These are phyloP conservation scores for Acanthochromis polyacanthus DNA, from an alignment of 2,113 vertebrate genomes.

Conservation along the genomic window DNA sequence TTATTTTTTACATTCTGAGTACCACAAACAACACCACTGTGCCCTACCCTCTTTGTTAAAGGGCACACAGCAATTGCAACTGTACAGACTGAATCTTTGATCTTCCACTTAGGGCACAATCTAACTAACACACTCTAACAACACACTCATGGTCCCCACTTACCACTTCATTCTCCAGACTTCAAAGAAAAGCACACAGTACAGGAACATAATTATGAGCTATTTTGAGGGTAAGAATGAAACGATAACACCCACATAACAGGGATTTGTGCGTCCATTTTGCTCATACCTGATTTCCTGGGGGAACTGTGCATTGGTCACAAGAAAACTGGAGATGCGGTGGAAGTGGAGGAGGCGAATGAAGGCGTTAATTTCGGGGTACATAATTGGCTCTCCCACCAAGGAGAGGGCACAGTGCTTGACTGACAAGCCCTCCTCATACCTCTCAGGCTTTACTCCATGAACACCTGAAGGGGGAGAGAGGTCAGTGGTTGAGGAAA, in stretches of 20 bases:
- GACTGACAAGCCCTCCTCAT: conserved; percentile 88
- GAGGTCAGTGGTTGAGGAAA: background rate
- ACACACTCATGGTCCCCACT: background rate
- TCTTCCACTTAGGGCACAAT: conserved; percentile 3
- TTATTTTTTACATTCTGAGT: too few relatives aligned
- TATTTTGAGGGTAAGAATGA: background rate
- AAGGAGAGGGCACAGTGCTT: conserved; percentile 95
- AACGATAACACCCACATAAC: background rate
- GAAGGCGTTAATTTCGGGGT: conserved; percentile 93
- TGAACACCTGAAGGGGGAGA: conserved; percentile 86
- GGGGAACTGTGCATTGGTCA: conserved; percentile 97
- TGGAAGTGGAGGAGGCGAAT: conserved; percentile 89
- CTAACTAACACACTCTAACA: too few relatives aligned
- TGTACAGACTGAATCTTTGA: conserved; percentile 20
- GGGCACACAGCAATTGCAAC: background rate
- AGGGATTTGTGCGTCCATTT: background rate
- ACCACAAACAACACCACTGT: too few relatives aligned
- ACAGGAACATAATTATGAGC: conserved; percentile 7
- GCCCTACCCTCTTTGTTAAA: too few relatives aligned
- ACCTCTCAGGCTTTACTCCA: conserved; percentile 88
- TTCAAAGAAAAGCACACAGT: conserved; percentile 17
- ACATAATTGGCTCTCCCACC: conserved; percentile 98
- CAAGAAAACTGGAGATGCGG: conserved; percentile 93
- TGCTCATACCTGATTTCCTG: conserved; percentile 90
- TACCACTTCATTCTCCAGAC: background rate